Evolutionary conservation across 2,888 invertebrate species (phyloP), one percentile per base, ranked within the genome.

Genomic region (Argyresthia goedartella): DNA sequence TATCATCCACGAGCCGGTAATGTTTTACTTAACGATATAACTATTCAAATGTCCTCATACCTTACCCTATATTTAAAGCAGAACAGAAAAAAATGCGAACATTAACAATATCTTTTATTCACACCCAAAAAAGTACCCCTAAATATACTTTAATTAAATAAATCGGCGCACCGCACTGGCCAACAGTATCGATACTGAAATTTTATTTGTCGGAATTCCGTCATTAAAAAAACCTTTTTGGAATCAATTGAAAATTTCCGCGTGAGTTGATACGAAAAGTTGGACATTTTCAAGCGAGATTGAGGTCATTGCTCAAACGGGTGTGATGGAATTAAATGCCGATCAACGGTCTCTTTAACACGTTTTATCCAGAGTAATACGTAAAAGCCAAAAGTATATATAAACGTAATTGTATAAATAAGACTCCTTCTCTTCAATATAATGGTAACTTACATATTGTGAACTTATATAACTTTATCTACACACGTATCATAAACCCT

Each of bases 211-310:
- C 56, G 62, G 64, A 67, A 67, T 65, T 64, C 60, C 59, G 57
- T 64, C 63, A 60, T 60, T 59, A 61, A 64, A 67, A 25, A 62
- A 65, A 62, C 63, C 64, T 69, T 70, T 67, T 66, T 70, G 66
- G 64, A 66, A 68, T 67, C 64, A 62, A 69, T 68, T 66, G 67
- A 65, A 62, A 64, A 71, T 72, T 72, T 73, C 69, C 71, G 66
- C 55, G 59, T 60, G 63, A 65, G 62, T 61, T 58, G 58, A 51
- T 60, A 60, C 60, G 61, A 63, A 66, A 65, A 66, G 65, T 65
- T 68, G 61, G 62, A 61, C 66, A 59, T 58, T 63, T 57, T 52
- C n/a, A 43, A 13, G 13, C 43, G 34, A 44, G 56, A 65, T 56
- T 55, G 63, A 62, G 69, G 68, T 66, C 62, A 64, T 57, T 59